These are phyloP conservation scores for Leucophenga maculata DNA, from an alignment of 2,888 invertebrate genomes.

Conservation along the genomic window DNA sequence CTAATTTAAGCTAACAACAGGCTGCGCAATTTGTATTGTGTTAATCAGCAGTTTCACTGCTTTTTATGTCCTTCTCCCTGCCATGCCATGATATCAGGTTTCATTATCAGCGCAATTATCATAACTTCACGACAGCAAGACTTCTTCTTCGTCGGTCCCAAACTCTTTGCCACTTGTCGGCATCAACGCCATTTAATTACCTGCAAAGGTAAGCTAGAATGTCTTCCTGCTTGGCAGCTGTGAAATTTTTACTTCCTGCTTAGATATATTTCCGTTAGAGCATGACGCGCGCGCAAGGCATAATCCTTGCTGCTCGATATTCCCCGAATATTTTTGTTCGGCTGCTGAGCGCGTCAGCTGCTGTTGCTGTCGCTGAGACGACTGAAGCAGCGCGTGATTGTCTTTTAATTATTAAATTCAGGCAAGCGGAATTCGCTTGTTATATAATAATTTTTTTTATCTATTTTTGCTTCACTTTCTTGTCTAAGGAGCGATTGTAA, in stretches of 20 bases:
- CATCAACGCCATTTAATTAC: slow-evolving; percentile 9
- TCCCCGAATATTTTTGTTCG: too few relatives aligned
- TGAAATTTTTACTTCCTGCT: slow-evolving; percentile 8
- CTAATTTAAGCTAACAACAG: too few relatives aligned
- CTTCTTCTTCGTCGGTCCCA: too few relatives aligned
- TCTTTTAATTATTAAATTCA: slow-evolving; percentile 53
- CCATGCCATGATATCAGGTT: neutral
- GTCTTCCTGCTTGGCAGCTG: slow-evolving; percentile 6
- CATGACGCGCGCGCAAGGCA: too few relatives aligned
- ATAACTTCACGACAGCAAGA: neutral
- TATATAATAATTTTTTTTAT: slow-evolving; percentile 30
- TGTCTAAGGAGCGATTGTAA: too few relatives aligned
- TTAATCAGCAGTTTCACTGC: neutral
- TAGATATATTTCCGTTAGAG: neutral
- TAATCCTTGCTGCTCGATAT: too few relatives aligned
- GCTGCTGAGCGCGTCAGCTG: slow-evolving; percentile 2
- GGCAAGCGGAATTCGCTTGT: slow-evolving; percentile 55
- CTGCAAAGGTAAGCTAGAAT: neutral
- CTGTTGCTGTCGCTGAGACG: slow-evolving; percentile 1
- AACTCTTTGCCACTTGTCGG: too few relatives aligned
- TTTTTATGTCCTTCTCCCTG: neutral
- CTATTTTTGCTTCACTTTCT: neutral
- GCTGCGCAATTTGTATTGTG: too few relatives aligned
- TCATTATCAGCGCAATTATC: slow-evolving; percentile 18
- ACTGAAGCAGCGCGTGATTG: neutral